Conservation (phyloP, 2,113 vertebrate genomes). For the Psettodes erumei region DNA sequence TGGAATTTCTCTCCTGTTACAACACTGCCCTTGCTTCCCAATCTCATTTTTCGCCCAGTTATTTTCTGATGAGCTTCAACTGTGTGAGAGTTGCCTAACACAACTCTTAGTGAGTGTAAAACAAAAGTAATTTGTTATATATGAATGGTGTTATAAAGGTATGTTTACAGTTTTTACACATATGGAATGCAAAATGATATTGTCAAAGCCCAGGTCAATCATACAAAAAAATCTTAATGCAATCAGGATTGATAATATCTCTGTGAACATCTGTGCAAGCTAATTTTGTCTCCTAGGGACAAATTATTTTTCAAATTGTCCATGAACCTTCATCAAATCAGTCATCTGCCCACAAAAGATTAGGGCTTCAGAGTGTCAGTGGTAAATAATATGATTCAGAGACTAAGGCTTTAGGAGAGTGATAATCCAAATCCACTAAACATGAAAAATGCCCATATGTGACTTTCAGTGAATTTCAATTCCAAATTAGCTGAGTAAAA, state of each 20-base stretch:
- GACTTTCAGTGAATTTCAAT: too few relatives aligned
- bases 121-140: not conserved
- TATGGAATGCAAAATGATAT: not conserved
- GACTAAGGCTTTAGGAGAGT: not conserved
- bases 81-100: not conserved
- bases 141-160: too few relatives aligned
- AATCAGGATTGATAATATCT: not conserved
- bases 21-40: not conserved
- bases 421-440: conserved; percentile 11
- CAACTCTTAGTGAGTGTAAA: not conserved
- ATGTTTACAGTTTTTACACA: too few relatives aligned
- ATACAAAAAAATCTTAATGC: not conserved
- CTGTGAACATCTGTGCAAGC: conserved; percentile 2
- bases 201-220: not conserved
- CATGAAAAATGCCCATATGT: not conserved
- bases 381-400: conserved; percentile 2
- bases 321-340: conserved; percentile 13
- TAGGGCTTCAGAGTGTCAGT: not conserved
- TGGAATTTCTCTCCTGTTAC: not conserved
- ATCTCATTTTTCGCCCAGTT: not conserved
- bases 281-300: conserved; percentile 6
- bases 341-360: not conserved
- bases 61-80: not conserved
- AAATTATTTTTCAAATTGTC: conserved; percentile 7
- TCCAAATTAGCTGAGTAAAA: not conserved